Base-by-base conservation (phyloP, 35 echinoderm and acorn worm genomes). In the Ophiothrix spiculata region DNA sequence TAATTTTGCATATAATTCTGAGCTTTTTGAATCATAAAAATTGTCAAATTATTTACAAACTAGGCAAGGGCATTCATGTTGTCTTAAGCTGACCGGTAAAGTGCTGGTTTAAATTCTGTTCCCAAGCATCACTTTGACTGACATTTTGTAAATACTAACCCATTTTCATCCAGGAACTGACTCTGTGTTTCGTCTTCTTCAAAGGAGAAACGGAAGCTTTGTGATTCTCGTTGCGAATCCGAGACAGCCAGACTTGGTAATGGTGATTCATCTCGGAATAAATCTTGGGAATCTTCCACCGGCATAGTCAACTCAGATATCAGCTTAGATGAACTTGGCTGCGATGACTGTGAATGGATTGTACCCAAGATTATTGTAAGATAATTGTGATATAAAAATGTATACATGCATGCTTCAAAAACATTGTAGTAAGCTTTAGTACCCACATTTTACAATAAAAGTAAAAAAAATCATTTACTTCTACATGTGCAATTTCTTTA, bases 151-250 rank as follows among this genome's bases (percentile, higher is more conserved):
- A 37, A 29, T 31, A 77, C 78, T 91, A 75, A 98, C 95, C 95
- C 95, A 89, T 98, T 93, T 41, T 89, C 95, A 98, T 98, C 95
- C 3, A 98, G 63, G 37, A 98, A 98, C 49, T 98, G 95, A 21
- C 88, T 98, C 81, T 98, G 95, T 29, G 95, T 98, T n/a, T 90
- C 86, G 64, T 94, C 85, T 13, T 94, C 95, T 15, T 94, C 91
- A 78, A 90, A 97, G 29, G 91, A 94, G 69, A 98, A 98, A 31
- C 88, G 93, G 38, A 98, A 94, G 86, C 87, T 98, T 23, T 94
- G 85, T 39, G 32, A 16, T 32, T 74, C 75, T 33, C 60, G 85
- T 45, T 97, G 91, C 11, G 88, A 85, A 17, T 94, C 89, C 13
- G 69, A 32, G 25, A 63, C 85, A 0, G 60, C 60, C 4, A 89